Percentiles rank a stretch among this genome's conserved stretches.
These are phyloP conservation scores for Perca schrenkii DNA, from an alignment of 2,113 vertebrate genomes.

Conservation along the genomic window DNA sequence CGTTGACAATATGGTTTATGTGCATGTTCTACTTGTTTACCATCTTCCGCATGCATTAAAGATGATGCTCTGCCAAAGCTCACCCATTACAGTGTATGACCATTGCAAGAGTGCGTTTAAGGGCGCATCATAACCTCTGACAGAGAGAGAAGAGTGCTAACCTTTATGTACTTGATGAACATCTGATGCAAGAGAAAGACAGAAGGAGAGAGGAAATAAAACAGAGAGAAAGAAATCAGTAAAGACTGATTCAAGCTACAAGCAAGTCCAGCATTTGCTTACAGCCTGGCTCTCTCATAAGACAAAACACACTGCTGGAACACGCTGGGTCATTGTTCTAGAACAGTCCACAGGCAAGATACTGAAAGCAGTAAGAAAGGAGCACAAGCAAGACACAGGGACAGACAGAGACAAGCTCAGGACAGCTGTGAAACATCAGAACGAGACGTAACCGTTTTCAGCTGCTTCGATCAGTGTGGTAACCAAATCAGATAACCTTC, in stretches of 20 bases:
- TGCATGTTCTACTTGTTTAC: slow-evolving; percentile 22
- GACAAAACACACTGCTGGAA: slow-evolving; percentile 24
- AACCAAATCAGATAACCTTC: slow-evolving; percentile 10
- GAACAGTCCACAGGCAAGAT: slow-evolving; percentile 34
- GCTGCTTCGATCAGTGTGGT: neutral
- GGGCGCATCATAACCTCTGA: slow-evolving; percentile 79
- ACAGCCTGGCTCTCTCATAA: slow-evolving; percentile 32
- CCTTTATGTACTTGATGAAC: slow-evolving; percentile 99
- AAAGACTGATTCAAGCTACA: slow-evolving; percentile 88
- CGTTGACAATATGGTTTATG: neutral
- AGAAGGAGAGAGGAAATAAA: slow-evolving; percentile 81
- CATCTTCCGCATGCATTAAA: slow-evolving; percentile 85
- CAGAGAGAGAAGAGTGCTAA: slow-evolving; percentile 92
- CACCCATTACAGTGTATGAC: slow-evolving; percentile 53
- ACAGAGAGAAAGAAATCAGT: slow-evolving; percentile 89
- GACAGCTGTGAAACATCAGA: slow-evolving; percentile 20
- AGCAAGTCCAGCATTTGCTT: slow-evolving; percentile 83
- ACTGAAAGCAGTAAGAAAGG: slow-evolving; percentile 14
- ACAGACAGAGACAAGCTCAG: slow-evolving; percentile 22
- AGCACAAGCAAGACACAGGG: slow-evolving; percentile 1
- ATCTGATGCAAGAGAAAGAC: slow-evolving; percentile 93
- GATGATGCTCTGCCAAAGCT: slow-evolving; percentile 61
- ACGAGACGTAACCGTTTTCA: neutral
- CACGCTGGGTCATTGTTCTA: slow-evolving; percentile 3
- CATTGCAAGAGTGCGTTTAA: slow-evolving; percentile 4